Conservation (phyloP, 2,888 invertebrate species). For the Polymixis lichenea region DNA sequence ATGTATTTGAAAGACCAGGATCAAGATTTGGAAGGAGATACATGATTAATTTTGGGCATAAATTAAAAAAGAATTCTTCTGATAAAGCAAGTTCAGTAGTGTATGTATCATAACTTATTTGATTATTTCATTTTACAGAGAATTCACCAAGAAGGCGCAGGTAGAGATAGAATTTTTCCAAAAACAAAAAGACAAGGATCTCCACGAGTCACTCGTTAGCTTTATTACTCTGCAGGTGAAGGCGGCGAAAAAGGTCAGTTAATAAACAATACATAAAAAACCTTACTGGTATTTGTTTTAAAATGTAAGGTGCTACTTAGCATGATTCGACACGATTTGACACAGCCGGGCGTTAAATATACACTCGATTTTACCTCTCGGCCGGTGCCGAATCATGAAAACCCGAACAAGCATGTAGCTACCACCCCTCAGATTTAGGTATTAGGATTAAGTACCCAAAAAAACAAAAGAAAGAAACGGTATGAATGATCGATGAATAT, state of each 20-base stretch:
- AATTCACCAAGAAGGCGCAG: conserved; percentile 92
- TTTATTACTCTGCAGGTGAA: conserved; percentile 94
- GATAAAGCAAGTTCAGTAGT: too few species aligned
- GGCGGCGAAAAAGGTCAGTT: conserved; percentile 93
- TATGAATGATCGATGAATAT: too few species aligned
- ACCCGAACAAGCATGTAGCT: not conserved
- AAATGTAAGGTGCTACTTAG: not conserved
- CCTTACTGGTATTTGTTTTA: too few species aligned
- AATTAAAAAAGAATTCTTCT: too few species aligned
- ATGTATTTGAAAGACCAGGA: too few species aligned
- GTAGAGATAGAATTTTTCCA: conserved; percentile 93
- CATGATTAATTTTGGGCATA: too few species aligned
- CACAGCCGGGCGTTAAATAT: not conserved
- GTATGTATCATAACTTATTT: not conserved
- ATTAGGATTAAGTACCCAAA: too few species aligned
- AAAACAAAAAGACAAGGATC: conserved; percentile 93
- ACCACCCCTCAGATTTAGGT: too few species aligned
- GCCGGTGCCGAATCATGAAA: not conserved
- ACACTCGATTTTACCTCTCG: too few species aligned
- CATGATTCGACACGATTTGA: not conserved
- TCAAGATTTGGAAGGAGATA: too few species aligned
- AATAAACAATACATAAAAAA: not conserved
- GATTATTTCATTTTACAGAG: conserved; percentile 84
- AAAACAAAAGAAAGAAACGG: too few species aligned
- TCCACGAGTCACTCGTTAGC: conserved; percentile 93